These are phyloP conservation scores for Xiphophorus hellerii DNA, from an alignment of 2,113 vertebrate species.

Conservation along the genomic window DNA sequence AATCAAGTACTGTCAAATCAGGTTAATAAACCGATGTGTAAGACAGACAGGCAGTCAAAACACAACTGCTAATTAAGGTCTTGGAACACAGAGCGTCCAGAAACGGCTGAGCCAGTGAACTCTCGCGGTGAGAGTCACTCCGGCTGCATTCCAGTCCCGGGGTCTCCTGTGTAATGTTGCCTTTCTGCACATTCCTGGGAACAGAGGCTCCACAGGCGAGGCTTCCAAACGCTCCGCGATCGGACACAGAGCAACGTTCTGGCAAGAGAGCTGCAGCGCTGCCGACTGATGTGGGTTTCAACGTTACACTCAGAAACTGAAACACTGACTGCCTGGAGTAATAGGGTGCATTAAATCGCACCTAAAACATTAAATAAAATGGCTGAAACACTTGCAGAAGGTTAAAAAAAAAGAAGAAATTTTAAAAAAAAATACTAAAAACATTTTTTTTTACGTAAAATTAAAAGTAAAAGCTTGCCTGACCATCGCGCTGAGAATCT, in stretches of 20 bases:
- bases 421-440: no score
- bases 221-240: slow-evolving; percentile 27
- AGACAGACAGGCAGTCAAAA: not conserved
- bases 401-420: not conserved
- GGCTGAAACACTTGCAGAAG: not conserved
- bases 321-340: not conserved
- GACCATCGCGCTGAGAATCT: not conserved
- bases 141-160: slow-evolving; percentile 64
- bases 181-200: slow-evolving; percentile 67
- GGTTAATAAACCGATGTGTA: not conserved
- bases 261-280: slow-evolving; percentile 15
- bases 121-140: slow-evolving; percentile 25
- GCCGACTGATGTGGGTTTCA: slow-evolving; percentile 36
- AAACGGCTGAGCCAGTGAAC: slow-evolving; percentile 40
- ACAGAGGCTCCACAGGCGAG: slow-evolving; percentile 36
- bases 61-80: slow-evolving; percentile 11
- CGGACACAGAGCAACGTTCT: slow-evolving; percentile 23
- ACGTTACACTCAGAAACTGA: slow-evolving; percentile 19
- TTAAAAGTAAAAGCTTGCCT: not conserved
- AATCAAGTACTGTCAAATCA: not conserved
- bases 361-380: not conserved
- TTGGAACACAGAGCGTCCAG: not conserved
- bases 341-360: slow-evolving; percentile 1
- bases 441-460: not conserved
- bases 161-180: slow-evolving; percentile 63